Base-by-base conservation (phyloP, 2,888 invertebrate genomes). In the Stenodema calcarata region DNA sequence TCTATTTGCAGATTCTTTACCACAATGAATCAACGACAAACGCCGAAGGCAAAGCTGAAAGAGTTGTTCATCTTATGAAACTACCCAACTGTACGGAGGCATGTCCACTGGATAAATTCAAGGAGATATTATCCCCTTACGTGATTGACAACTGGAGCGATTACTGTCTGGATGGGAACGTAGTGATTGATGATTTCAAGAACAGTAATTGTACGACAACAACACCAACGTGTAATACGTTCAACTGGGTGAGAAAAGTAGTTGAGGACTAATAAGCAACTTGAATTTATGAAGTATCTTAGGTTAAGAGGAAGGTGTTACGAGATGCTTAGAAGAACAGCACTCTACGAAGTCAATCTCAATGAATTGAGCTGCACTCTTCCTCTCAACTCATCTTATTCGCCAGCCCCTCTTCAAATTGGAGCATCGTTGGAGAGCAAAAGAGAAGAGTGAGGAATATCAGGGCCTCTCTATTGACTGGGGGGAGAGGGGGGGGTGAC, bases 81-180 rank as follows among this genome's bases (percentile, higher is more conserved):
- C 91, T 95, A 87, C 94, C 94, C 0, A 70, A 70, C 14, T 83
- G 83, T 70, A 70, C 62, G 0, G 83, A 54, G 70, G 83, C 42
- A 11, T 83, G 83, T 41, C 83, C 83, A 14, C 12, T 83, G 11
- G 70, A 70, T 0, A 41, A 70, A 42, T 83, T 83, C 27, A 70
- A 69, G 23, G 28, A 35, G 69, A 11, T 83, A 23, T 16, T 83
- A 2, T 41, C 69, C 35, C 70, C 42, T 11, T 27, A 69, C 35
- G 7, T 44, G 23, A 27, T 70, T 7, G 44, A 69, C 27, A 41
- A 83, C 28, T 83, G 83, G 83, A 41, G 41, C 44, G 16, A 6
- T 12, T 30, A 41, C n/a, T 83, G 83, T 42, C 30, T 1, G 1
- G 44, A 75, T 27, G n/a, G 18, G 7, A 30, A 73, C n/a, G 1